Percentiles rank a stretch among this genome's conserved stretches.
Conservation (phyloP, 2,888 invertebrate genomes). For the Drosophila monieri region DNA sequence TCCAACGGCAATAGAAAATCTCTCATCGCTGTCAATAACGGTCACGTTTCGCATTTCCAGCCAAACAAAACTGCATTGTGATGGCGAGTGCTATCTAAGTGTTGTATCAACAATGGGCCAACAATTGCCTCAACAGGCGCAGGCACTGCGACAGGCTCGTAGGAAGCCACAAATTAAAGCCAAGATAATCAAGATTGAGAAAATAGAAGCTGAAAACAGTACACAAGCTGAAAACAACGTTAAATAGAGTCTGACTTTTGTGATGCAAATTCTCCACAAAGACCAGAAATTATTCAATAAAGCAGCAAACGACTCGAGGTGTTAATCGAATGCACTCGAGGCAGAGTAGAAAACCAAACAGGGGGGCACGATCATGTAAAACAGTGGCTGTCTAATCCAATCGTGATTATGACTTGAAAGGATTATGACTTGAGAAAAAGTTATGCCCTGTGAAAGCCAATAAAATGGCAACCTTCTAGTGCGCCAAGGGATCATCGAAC, state of each 20-base stretch:
- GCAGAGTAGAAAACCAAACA: constrained; percentile 15
- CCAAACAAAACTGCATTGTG: constrained; percentile 67
- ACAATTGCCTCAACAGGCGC: constrained; percentile 55
- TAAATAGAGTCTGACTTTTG: constrained; percentile 52
- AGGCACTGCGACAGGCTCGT: constrained; percentile 8
- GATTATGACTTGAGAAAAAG: too few species aligned
- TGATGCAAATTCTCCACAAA: constrained; percentile 62
- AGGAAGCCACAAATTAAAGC: constrained; percentile 67
- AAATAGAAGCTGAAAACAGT: constrained; percentile 21
- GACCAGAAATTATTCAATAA: constrained; percentile 25
- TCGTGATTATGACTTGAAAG: background rate
- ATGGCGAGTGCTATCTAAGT: constrained; percentile 65
- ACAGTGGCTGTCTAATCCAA: background rate
- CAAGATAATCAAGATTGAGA: constrained; percentile 66
- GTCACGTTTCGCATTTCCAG: constrained; percentile 67
- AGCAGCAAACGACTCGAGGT: constrained; percentile 50
- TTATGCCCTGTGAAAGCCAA: too few species aligned
- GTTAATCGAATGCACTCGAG: constrained; percentile 71
- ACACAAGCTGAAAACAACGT: constrained; percentile 10
- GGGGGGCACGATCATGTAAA: constrained; percentile 8
- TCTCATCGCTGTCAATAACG: constrained; percentile 54
- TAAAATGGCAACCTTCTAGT: constrained; percentile 7
- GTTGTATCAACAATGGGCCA: constrained; percentile 67
- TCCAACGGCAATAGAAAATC: constrained; percentile 44
- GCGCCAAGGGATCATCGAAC: constrained; percentile 29